Evolutionary conservation across 2,888 invertebrate genomes (phyloP).

Genomic region (Dendrolimus pini): DNA sequence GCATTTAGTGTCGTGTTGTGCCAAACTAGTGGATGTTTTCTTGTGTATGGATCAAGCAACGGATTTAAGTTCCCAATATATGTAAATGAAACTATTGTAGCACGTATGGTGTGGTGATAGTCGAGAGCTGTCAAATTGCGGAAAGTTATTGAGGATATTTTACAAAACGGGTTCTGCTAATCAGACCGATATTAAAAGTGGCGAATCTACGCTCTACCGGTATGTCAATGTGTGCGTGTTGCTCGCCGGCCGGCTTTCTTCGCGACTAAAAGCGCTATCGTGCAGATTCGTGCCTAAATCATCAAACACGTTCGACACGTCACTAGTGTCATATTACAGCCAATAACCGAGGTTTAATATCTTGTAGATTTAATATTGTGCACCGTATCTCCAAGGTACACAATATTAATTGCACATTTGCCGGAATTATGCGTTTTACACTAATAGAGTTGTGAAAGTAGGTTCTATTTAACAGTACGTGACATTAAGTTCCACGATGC

Average conservation of each 20-base stretch:
- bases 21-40: constrained; percentile 54
- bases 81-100: constrained; percentile 61
- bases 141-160: constrained; percentile 60
- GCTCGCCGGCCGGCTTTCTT: constrained; percentile 41
- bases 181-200: background rate
- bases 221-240: constrained; percentile 6
- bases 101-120: constrained; percentile 57
- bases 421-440: too few relatives aligned
- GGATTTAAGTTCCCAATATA: constrained; percentile 52
- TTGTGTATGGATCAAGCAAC: constrained; percentile 47
- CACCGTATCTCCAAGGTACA: too few relatives aligned
- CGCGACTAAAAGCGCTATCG: constrained; percentile 34
- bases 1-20: constrained; percentile 62
- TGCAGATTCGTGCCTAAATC: constrained; percentile 20
- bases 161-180: constrained; percentile 52
- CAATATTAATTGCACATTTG: too few relatives aligned
- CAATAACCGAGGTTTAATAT: background rate
- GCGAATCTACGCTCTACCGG: background rate
- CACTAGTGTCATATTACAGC: background rate
- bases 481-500: too few relatives aligned
- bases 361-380: too few relatives aligned
- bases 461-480: too few relatives aligned
- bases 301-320: constrained; percentile 29
- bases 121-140: constrained; percentile 48
- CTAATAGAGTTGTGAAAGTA: too few relatives aligned